Evolutionary conservation across 1,140 invertebrate species (phyloP), one percentile per base, ranked within the genome.

Genomic region (Drosophila cardini): DNA sequence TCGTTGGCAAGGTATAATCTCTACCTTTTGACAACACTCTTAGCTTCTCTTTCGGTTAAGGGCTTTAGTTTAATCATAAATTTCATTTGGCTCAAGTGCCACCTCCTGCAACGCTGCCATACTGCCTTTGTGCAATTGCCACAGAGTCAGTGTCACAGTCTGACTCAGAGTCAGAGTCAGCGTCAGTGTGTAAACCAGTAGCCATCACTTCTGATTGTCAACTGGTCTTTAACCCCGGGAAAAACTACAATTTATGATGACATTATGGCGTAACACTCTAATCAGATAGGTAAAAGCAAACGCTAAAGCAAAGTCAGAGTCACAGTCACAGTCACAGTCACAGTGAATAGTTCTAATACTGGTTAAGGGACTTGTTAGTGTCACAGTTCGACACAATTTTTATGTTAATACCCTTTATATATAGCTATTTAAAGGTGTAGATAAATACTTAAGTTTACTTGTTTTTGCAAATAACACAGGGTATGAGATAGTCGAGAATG

Each of bases 21-120:
- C 16, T 87, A 79, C 80, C 76, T 89, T 77, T 26, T 83, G 69
- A 65, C 78, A 67, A 76, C 40, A 58, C 36, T 30, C 43, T 18
- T 26, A 26, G 21, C 21, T 26, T 26, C n/a, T 30, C 13, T 55
- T 30, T 13, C 21, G 42, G 43, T 21, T 21, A 34, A 34, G 57
- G 45, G 50, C 74, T 74, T 70, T 80, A 60, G 69, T 74, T 83
- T 87, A 86, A 86, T 87, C 83, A 87, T 89, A 87, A 87, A 87
- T 89, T 89, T 83, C 69, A 60, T 80, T 56, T 57, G n/a, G 38
- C 69, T 72, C 43, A 76, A 78, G 76, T 78, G 76, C 30, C 58
- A 11, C 38, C 13, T 57, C 38, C 13, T 57, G 38, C 16, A n/a
- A 16, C 45, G 9, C 32, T 55, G 13, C 34, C 60, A 56, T 63